Conservation (phyloP, 2,888 invertebrate species). For the Hofmannophila pseudospretella region DNA sequence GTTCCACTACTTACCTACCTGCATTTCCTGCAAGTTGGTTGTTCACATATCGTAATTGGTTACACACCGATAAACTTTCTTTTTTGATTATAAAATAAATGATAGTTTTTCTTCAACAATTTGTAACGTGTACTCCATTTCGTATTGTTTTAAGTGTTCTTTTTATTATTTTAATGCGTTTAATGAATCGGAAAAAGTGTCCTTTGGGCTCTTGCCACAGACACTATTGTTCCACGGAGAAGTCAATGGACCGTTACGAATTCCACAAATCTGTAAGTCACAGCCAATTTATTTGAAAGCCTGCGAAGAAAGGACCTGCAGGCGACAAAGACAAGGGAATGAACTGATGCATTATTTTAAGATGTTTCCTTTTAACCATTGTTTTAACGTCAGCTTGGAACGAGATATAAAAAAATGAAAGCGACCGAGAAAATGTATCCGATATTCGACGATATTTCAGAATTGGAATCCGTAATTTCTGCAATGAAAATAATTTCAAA, state of each 20-base stretch:
- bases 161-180: slow-evolving; percentile 7
- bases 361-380: slow-evolving; percentile 10
- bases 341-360: slow-evolving; percentile 9
- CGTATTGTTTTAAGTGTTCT: no score
- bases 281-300: slow-evolving; percentile 37
- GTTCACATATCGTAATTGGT: slow-evolving; percentile 22
- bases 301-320: slow-evolving; percentile 15
- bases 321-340: slow-evolving; percentile 10
- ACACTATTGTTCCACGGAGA: slow-evolving; percentile 34
- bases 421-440: not conserved
- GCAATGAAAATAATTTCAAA: slow-evolving; percentile 34
- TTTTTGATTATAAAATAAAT: slow-evolving; percentile 13
- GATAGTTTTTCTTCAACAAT: not conserved
- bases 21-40: slow-evolving; percentile 41
- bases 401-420: not conserved
- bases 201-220: slow-evolving; percentile 22
- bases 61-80: slow-evolving; percentile 35
- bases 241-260: slow-evolving; percentile 40
- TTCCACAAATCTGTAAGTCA: slow-evolving; percentile 38
- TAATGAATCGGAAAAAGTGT: slow-evolving; percentile 18
- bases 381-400: not conserved
- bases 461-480: slow-evolving; percentile 10
- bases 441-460: not conserved
- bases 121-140: no score
- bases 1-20: slow-evolving; percentile 33